Conservation (phyloP, 2,888 invertebrate species). For the Nomada fabriciana region DNA sequence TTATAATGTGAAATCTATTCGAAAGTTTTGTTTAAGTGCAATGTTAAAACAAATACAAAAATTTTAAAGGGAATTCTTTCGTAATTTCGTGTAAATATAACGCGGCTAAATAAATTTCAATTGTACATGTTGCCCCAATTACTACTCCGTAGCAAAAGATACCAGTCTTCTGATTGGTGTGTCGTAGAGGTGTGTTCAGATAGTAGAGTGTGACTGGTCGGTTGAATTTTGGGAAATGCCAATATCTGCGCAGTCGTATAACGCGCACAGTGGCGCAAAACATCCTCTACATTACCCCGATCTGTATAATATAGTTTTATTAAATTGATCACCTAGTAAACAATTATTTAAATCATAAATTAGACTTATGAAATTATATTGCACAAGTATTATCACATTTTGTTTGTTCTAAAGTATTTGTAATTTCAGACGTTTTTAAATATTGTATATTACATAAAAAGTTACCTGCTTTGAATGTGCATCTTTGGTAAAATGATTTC, state of each 20-base stretch:
- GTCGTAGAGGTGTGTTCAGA: constrained; percentile 65
- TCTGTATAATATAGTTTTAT: constrained; percentile 6
- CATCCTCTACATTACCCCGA: constrained; percentile 46
- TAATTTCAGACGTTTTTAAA: neutral
- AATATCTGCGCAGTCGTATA: constrained; percentile 57
- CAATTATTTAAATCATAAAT: neutral
- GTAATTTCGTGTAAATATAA: constrained; percentile 49
- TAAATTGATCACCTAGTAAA: neutral
- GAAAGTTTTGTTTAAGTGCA: neutral
- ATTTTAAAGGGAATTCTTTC: constrained; percentile 17
- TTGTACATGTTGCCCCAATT: constrained; percentile 67
- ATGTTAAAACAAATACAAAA: constrained; percentile 35
- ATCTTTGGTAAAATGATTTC: constrained; percentile 7
- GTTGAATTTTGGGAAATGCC: constrained; percentile 59
- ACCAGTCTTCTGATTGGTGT: constrained; percentile 59
- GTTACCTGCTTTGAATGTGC: constrained; percentile 9
- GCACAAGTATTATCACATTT: neutral
- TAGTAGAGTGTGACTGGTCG: constrained; percentile 56
- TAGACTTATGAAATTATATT: neutral
- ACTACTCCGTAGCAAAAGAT: constrained; percentile 45
- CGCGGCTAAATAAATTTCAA: constrained; percentile 66
- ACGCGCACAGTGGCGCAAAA: constrained; percentile 62
- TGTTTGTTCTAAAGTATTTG: neutral
- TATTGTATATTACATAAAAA: constrained; percentile 7
- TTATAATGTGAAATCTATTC: constrained; percentile 12